Evolutionary conservation across 2,113 vertebrate species (phyloP).

Genomic region (Thymallus thymallus): DNA sequence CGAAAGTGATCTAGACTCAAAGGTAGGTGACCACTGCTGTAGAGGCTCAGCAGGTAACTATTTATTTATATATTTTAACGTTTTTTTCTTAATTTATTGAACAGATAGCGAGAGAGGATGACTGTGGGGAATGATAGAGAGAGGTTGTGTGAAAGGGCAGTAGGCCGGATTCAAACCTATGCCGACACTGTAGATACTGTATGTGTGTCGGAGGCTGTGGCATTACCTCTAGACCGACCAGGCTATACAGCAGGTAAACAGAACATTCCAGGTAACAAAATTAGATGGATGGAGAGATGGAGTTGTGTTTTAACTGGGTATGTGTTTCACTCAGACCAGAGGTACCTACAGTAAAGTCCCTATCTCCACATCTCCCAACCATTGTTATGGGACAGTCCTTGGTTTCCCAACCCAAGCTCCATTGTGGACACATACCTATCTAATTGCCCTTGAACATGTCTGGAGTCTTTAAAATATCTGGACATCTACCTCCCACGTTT

Average conservation of each 20-base stretch:
- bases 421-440: conserved; percentile 33
- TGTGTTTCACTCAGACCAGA: conserved; percentile 21
- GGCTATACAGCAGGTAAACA: not conserved
- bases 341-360: conserved; percentile 5
- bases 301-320: conserved; percentile 1
- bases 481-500: not conserved
- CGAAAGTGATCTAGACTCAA: no score
- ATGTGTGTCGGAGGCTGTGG: no score
- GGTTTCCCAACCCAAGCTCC: conserved; percentile 19
- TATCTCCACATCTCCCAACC: not conserved
- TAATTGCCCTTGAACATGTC: conserved; percentile 34
- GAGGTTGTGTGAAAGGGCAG: no score
- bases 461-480: not conserved
- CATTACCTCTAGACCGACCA: no score
- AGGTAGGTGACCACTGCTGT: no score
- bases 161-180: no score
- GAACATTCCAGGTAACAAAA: not conserved
- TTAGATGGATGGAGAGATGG: not conserved
- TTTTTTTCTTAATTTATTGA: no score
- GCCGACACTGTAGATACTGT: no score
- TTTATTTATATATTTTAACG: no score
- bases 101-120: no score
- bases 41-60: no score
- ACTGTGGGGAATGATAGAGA: no score
- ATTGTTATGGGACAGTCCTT: conserved; percentile 6